phyloP scores from a whole-genome alignment of 2,797 vertebrate species.

The Takifugu ocellatus region DNA sequence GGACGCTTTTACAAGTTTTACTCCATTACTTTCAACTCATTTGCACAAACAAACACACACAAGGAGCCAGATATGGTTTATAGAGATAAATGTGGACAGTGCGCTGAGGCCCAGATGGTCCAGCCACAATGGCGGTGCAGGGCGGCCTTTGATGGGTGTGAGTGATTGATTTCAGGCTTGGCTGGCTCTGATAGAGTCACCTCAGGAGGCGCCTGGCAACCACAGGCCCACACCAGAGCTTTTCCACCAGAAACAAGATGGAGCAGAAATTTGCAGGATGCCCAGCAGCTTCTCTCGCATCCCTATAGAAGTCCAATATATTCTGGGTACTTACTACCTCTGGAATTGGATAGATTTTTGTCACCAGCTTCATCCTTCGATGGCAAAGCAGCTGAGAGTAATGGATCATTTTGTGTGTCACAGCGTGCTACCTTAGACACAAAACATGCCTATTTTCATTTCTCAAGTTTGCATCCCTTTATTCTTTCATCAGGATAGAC shows the following conservation, averaged over 20 bases:
- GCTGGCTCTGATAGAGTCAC: slow-evolving; percentile 85
- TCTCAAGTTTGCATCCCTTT: slow-evolving; percentile 8
- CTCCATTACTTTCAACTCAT: slow-evolving; percentile 13
- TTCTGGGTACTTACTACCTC: slow-evolving; percentile 64
- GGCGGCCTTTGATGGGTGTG: slow-evolving; percentile 83
- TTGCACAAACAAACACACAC: slow-evolving; percentile 25
- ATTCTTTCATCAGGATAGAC: slow-evolving; percentile 19
- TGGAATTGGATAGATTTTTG: slow-evolving; percentile 73
- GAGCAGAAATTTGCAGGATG: slow-evolving; percentile 69
- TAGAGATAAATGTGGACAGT: slow-evolving; percentile 73
- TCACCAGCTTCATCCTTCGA: slow-evolving; percentile 64
- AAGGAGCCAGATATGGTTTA: slow-evolving; percentile 55
- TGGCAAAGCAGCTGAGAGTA: slow-evolving; percentile 65
- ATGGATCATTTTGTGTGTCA: slow-evolving; percentile 69
- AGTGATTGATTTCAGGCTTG: slow-evolving; percentile 88
- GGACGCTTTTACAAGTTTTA: slow-evolving; percentile 11
- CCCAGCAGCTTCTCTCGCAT: slow-evolving; percentile 67
- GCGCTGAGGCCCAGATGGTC: slow-evolving; percentile 81
- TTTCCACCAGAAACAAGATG: slow-evolving; percentile 74
- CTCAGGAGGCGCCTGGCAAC: slow-evolving; percentile 82
- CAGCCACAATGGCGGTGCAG: slow-evolving; percentile 77
- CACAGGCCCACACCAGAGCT: slow-evolving; percentile 72
- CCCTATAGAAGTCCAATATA: slow-evolving; percentile 74
- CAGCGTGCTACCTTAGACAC: slow-evolving; percentile 61
- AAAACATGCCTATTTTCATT: slow-evolving; percentile 60